Base-by-base conservation (phyloP, 37 sponge, comb jelly and placozoan genomes). In the Aplysina aerophoba region DNA sequence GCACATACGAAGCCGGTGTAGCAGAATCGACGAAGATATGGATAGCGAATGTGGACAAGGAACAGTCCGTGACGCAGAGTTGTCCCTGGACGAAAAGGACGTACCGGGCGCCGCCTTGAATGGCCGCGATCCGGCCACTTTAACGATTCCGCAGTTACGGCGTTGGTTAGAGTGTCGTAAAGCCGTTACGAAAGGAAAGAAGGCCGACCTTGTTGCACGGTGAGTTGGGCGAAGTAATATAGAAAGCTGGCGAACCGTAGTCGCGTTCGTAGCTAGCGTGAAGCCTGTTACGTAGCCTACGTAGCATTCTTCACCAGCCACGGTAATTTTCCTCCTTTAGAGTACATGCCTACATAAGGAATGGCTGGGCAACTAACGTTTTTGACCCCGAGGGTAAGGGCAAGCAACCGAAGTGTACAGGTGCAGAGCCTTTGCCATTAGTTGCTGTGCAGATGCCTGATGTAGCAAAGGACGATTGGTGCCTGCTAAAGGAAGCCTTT, bases 271-370 rank as follows among this genome's bases (percentile, higher is more conserved):
- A 5, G 64, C 64, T 11, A 28, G 24, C 24, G 4, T 62, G 24
- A n/a, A 62, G 64, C 64, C 28, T 28, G 64, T 13, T 62, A 58
- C 17, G 17, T 13, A 11, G 12, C 64, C 11, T n/a, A 11, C 50
- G 50, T 44, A 44, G 50, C 50, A 44, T 44, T 44, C 50, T 44
- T 44, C 50, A 44, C 50, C 50, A 44, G 50, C 50, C 50, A 44
- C 64, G 24, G 64, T 28, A 62, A 4, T 73, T 34, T 57, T 15
- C 15, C 41, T 55, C 21, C 53, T 87, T 28, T 59, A 87, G 87
- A 50, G 88, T 88, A 20, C n/a, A 81, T 53, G 75, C 55, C 37
- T 88, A 88, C 56, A 88, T 88, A n/a, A 83, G 80, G 35, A 83
- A 83, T 83, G 88, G 88, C 24, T 83, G 84, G 81, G 88, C 63